Base-by-base conservation (phyloP, 30 jellyfish, hydroid and myxozoan species). In the Phacellophora camtschatica region DNA sequence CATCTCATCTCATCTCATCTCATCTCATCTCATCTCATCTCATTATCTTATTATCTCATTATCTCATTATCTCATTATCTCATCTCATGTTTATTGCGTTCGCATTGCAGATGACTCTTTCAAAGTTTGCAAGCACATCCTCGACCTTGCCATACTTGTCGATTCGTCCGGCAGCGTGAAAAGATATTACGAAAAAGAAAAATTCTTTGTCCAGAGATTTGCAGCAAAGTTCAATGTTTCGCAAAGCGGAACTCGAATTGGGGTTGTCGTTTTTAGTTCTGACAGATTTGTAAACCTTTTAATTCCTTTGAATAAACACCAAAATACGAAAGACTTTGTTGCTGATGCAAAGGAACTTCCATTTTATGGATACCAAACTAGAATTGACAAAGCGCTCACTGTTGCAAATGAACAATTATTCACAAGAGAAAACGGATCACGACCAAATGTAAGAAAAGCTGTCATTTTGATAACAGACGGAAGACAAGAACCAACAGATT, bases 391-490 rank as follows among this genome's bases (percentile, higher is more conserved):
- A 33, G 95, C 95, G 2, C 59, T 84, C 56, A 62, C 73, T 33
- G 54, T 66, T 0, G 95, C 95, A 2, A 15, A 72, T 34, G 41
- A n/a, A 2, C 65, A 73, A n/a, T 19, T 84, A 31, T 74, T 56
- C 30, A 25, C 90, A 0, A 5, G 2, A 13, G 68, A 28, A 16
- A 30, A 32, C 23, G 86, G 86, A 63, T 16, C 82, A 5, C 39
- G 95, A 41, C 81, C 74, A n/a, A 55, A 58, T 42, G 79, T 84
- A 0, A 19, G 51, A 30, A 72, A 84, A 39, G 34, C 73, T 19
- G 11, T 84, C 39, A 6, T 84, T 33, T 78, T 84, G 5, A 34
- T 84, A 4, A 71, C 95, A 22, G 95, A 84, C 41, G 95, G 95
- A 6, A 58, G 66, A 43, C 95, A 84, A 29, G 48, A 71, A 9